Evolutionary conservation across 1,140 invertebrate species (phyloP).

Genomic region (Megathymus violae): DNA sequence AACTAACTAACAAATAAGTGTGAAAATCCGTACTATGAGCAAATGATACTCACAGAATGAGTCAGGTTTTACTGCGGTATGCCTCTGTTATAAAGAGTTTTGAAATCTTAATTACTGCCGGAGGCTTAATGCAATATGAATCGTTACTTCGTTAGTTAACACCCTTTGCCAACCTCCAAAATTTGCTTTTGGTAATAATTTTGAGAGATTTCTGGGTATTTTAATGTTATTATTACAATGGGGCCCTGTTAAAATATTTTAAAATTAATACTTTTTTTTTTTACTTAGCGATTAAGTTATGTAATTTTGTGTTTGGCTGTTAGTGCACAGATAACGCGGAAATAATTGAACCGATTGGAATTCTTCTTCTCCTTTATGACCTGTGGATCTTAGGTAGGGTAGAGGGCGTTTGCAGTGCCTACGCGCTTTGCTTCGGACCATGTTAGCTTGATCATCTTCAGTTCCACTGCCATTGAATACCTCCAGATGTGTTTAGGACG

Average conservation of each 20-base stretch:
- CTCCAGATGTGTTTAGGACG: no score
- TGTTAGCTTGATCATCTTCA: no score
- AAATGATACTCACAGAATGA: slow-evolving; percentile 40
- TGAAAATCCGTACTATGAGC: slow-evolving; percentile 18
- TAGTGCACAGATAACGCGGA: no score
- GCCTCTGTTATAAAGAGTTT: slow-evolving; percentile 59
- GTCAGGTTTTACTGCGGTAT: slow-evolving; percentile 46
- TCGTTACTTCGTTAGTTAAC: slow-evolving; percentile 54
- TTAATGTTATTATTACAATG: slow-evolving; percentile 1
- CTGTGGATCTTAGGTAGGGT: no score
- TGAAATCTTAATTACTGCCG: slow-evolving; percentile 74
- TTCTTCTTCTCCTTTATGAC: no score
- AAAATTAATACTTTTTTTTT: no score
- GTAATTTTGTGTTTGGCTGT: no score
- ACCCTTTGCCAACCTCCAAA: slow-evolving; percentile 44
- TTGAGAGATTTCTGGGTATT: slow-evolving; percentile 4
- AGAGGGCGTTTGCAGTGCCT: no score
- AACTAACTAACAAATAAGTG: slow-evolving; percentile 20
- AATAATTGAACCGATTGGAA: no score
- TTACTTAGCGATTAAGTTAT: no score
- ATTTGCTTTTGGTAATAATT: slow-evolving; percentile 32
- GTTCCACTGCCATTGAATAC: no score
- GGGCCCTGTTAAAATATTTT: not conserved
- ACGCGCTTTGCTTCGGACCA: no score
- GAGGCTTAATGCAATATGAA: slow-evolving; percentile 59